Percentiles rank a stretch among this genome's conserved stretches.
These are phyloP conservation scores for Lutjanus erythropterus DNA, from an alignment of 2,113 vertebrate genomes.

Conservation along the genomic window DNA sequence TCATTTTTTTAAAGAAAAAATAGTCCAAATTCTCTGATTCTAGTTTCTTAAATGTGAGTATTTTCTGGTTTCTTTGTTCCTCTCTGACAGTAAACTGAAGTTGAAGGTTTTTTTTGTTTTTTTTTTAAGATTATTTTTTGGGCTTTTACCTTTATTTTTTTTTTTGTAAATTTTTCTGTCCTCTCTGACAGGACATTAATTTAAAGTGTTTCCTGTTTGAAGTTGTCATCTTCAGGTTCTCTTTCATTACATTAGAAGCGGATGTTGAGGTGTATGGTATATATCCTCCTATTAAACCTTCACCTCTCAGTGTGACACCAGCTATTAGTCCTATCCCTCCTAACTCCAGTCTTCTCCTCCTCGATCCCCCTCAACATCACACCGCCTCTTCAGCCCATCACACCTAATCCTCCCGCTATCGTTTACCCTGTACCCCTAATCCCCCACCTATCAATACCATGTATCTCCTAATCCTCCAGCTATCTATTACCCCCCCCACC, in stretches of 20 bases:
- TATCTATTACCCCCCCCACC: slow-evolving; percentile 53
- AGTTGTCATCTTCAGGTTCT: background rate
- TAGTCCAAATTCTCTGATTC: too few species aligned
- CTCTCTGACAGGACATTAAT: too few species aligned
- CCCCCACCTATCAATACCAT: slow-evolving; percentile 52
- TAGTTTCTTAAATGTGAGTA: too few species aligned
- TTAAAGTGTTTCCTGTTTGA: too few species aligned
- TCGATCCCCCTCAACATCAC: slow-evolving; percentile 26
- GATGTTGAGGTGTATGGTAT: background rate
- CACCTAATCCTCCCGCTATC: slow-evolving; percentile 62
- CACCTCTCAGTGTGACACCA: slow-evolving; percentile 11
- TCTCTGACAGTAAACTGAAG: too few species aligned
- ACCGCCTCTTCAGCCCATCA: slow-evolving; percentile 24
- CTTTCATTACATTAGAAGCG: background rate
- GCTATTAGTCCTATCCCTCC: slow-evolving; percentile 27
- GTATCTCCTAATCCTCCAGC: slow-evolving; percentile 46
- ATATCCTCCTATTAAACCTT: slow-evolving; percentile 14
- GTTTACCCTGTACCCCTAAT: slow-evolving; percentile 63
- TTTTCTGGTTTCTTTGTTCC: too few species aligned
- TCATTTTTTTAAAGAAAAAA: too few species aligned
- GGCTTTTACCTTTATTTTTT: too few species aligned
- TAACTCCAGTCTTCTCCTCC: slow-evolving; percentile 15
- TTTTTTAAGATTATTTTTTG: too few species aligned
- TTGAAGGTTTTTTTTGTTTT: too few species aligned
- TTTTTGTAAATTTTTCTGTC: too few species aligned